Evolutionary conservation across 2,797 vertebrate genomes (phyloP), one percentile per base, ranked within the genome.

Genomic region (Setipinna tenuifilis): DNA sequence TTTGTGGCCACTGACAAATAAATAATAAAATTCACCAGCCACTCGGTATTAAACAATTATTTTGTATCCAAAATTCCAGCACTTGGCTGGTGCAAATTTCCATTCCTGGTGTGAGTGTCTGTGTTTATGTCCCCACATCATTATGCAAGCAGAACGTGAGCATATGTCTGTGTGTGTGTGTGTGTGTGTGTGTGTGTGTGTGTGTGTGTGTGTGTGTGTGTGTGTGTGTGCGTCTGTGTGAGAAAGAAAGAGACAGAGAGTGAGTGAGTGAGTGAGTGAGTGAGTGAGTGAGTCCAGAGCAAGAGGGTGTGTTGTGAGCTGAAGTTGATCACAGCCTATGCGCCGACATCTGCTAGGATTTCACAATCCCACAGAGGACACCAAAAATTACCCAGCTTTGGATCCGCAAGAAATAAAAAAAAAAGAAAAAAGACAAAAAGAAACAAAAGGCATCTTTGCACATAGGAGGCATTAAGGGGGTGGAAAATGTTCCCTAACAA

Each of bases 311-410:
- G 1, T 19, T 19, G 71, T 44, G 35, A 78, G 16, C 17, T 21
- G n/a, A 3, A 19, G 71, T 78, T 44, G 71, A 78, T 41, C 35
- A 35, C 35, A 78, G 31, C 35, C 71, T 41, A 78, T 78, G 16
- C 71, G 31, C 35, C 17, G 31, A 78, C 71, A 78, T 78, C 71
- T 78, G 71, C 6, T 78, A 21, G 35, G 71, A 35, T 78, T 78
- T 78, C 35, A 78, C 7, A 78, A 78, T 41, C 35, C 19, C 35
- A 1, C 71, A 78, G 31, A 78, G 71, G 71, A 78, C 71, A 78
- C 71, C 71, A 21, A 44, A 44, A 78, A 78, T 78, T 78, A 17
- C 35, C 31, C 71, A 44, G 71, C 71, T 78, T 78, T 78, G 35
- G 71, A 44, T 25, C 17, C 31, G 14, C 35, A 78, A 31, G 7